Evolutionary conservation across 2,113 vertebrate species (phyloP).

Genomic region (Gambusia holbrooki): DNA sequence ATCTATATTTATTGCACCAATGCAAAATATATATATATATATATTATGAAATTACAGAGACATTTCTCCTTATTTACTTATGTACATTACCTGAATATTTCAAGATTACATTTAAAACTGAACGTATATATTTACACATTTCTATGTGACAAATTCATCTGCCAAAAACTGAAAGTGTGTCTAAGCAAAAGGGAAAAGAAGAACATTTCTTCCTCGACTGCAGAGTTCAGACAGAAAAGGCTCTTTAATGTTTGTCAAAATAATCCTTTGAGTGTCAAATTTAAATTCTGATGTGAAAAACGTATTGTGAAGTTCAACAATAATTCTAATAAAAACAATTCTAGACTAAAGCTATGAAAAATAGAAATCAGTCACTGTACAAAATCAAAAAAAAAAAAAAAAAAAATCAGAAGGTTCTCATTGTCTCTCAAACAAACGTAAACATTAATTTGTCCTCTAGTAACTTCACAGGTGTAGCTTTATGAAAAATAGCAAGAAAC

Average conservation of each 20-base stretch:
- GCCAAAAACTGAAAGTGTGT: constrained; percentile 17
- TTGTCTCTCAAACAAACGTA: constrained; percentile 42
- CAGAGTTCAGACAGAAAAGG: constrained; percentile 64
- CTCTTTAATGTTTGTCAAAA: constrained; percentile 76
- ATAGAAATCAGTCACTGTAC: too few relatives aligned
- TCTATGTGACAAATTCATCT: constrained; percentile 21
- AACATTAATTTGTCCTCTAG: too few relatives aligned
- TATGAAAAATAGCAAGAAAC: too few relatives aligned
- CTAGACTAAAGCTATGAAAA: constrained; percentile 59
- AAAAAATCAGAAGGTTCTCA: constrained; percentile 34
- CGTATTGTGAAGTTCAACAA: constrained; percentile 73
- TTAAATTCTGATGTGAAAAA: constrained; percentile 74
- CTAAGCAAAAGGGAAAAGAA: constrained; percentile 17
- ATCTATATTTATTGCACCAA: constrained; percentile 35
- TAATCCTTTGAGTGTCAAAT: constrained; percentile 73
- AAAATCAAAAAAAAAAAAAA: too few relatives aligned
- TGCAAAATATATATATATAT: neutral
- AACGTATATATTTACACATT: neutral
- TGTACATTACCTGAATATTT: neutral
- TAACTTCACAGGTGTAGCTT: too few relatives aligned
- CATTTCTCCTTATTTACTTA: constrained; percentile 9
- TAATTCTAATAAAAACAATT: constrained; percentile 78
- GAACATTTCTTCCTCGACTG: constrained; percentile 30
- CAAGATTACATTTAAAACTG: neutral
- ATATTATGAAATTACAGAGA: neutral